Base-by-base conservation (phyloP, 2,888 invertebrate species). In the Cantharis rufa region DNA sequence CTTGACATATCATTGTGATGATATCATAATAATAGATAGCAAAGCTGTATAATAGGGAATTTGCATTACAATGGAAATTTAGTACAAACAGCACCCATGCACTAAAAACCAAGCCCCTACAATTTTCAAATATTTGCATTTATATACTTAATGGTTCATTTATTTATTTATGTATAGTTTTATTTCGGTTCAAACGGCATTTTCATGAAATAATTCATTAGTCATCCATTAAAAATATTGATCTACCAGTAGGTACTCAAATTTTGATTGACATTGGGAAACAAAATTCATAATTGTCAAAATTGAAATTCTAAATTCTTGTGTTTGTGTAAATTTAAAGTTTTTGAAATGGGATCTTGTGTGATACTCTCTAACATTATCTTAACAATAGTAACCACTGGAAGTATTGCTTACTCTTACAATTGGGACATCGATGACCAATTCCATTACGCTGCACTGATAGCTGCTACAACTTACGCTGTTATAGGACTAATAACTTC, bases 11-110 rank as follows among this genome's bases (percentile, higher is more conserved):
- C 76, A 76, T 80, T 79, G 76, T 80, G 77, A 61, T 73, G 78
- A 77, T 80, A 78, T 80, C 80, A 80, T 79, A 80, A 80, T 80
- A 80, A 80, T 70, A 66, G 64, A 66, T 66, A 74, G 62, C 16
- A 68, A 66, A 76, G 71, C 76, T 74, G 70, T 74, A 62, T 48
- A 61, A 69, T 72, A 62, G 48, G 61, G 32, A 27, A 79, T 79
- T 79, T 78, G 63, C 79, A 79, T 79, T 28, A 79, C 76, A 79
- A 79, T 73, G 63, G 69, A 69, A 69, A 21, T 69, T 69, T 32
- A 32, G 69, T 27, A 69, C 32, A 69, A 15, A n/a, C 48, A 48
- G 48, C 64, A 74, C 70, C 70, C 69, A 68, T 71, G 71, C 15
- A 73, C 63, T 21, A 72, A 32, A 66, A 76, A 75, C 71, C 63